Base-by-base conservation (phyloP, 2,797 vertebrate species). In the Rhinella marina region DNA sequence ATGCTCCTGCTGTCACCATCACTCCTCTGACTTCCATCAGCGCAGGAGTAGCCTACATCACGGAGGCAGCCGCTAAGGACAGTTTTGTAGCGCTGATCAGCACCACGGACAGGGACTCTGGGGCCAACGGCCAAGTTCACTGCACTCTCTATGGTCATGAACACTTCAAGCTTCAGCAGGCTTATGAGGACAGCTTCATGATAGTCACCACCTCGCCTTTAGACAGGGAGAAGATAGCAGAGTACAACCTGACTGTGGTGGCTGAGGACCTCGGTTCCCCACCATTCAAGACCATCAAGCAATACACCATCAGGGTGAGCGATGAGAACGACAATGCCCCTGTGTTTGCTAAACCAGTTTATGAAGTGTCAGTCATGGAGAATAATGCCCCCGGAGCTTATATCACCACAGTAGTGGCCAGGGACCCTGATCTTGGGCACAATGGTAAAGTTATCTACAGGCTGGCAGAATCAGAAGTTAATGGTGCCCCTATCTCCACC, bases 281-380 rank as follows among this genome's bases (percentile, higher is more conserved):
- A 0, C 96, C 97, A 2, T 94, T 96, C 91, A 96, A 96, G 90
- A 97, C 96, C 0, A 91, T 98, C 81, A 93, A 94, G 19, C 96
- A 96, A 64, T 97, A 97, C 92, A 96, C 96, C 0, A 95, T 98
- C 64, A 91, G 96, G 1, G 94, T 98, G 68, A 96, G 94, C 3
- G 98, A 98, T 77, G 97, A 98, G 93, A 99, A 99, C 0, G 97
- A 99, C 95, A 98, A 99, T 0, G 96, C 96, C 0, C 98, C 97
- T 0, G 93, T 96, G 88, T 98, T 98, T 2, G 91, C 94, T 5
- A 94, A 95, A 86, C 93, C 95, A 0, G 93, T 97, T 32, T 97
- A 96, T 0, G 97, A 98, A 91, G 96, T 98, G 89, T 95, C 96
- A 0, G 94, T 98, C 57, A 92, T 94, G 6, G 97, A 99, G 87